phyloP scores from a whole-genome alignment of 2,888 invertebrate genomes.

The Elmis aenea region DNA sequence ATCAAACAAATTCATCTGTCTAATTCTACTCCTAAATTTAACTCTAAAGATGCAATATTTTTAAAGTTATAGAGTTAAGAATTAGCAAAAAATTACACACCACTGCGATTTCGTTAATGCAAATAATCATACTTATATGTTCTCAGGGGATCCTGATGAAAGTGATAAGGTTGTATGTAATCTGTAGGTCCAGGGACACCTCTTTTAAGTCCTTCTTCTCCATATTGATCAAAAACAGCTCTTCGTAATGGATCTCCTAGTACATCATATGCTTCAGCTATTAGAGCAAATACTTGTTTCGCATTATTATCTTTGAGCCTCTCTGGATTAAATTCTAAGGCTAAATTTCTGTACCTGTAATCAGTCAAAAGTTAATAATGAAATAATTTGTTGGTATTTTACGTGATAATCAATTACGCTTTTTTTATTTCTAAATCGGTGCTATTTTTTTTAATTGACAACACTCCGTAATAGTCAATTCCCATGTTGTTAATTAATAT shows the following conservation, averaged over 20 bases:
- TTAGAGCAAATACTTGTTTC: constrained; percentile 55
- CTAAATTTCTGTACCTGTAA: constrained; percentile 45
- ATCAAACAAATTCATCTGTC: not conserved
- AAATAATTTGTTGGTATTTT: constrained; percentile 2
- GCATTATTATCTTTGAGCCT: constrained; percentile 57
- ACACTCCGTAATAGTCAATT: constrained; percentile 73
- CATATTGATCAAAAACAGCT: constrained; percentile 84
- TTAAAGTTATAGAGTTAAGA: too few species aligned
- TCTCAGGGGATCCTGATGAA: constrained; percentile 72
- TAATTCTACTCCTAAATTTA: not conserved
- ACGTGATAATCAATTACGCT: constrained; percentile 51
- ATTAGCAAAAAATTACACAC: too few species aligned
- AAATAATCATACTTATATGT: constrained; percentile 66
- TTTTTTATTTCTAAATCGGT: constrained; percentile 65
- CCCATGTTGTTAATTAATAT: constrained; percentile 48
- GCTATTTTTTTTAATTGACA: constrained; percentile 63
- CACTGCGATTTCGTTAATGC: too few species aligned
- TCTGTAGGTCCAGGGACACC: constrained; percentile 67
- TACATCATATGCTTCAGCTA: constrained; percentile 78
- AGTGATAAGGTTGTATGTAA: constrained; percentile 69
- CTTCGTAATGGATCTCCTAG: constrained; percentile 61
- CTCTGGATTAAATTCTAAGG: constrained; percentile 50
- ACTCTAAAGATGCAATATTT: too few species aligned
- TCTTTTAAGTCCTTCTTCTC: constrained; percentile 79
- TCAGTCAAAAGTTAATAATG: constrained; percentile 3